Percentiles rank a stretch among this genome's conserved stretches.
These are phyloP conservation scores for Odontamblyopus lacepedii DNA, from an alignment of 2,797 vertebrate genomes.

Conservation along the genomic window DNA sequence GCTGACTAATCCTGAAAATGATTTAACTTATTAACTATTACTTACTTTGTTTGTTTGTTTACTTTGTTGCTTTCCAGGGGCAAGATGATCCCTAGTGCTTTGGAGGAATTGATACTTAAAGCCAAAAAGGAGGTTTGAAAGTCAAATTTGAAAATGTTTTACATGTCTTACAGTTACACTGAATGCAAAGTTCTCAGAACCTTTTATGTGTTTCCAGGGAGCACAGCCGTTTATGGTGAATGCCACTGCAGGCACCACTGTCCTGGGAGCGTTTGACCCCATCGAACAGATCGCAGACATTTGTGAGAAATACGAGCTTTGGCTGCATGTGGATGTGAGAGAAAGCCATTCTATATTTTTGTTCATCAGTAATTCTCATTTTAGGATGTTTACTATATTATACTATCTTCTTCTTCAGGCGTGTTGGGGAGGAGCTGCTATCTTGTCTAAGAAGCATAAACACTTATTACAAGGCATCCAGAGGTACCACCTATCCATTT, in stretches of 20 bases:
- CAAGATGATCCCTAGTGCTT: constrained; percentile 86
- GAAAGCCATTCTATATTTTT: background rate
- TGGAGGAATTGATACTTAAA: constrained; percentile 80
- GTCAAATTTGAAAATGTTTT: too few species aligned
- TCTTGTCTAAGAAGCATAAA: constrained; percentile 80
- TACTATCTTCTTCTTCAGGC: constrained; percentile 66
- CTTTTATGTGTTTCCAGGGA: constrained; percentile 65
- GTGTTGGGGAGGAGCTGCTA: constrained; percentile 87
- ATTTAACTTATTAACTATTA: background rate
- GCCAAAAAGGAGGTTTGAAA: constrained; percentile 81
- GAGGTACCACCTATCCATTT: constrained; percentile 64
- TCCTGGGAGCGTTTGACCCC: constrained; percentile 85
- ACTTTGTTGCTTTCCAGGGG: constrained; percentile 74
- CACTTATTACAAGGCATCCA: constrained; percentile 81
- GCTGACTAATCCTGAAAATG: background rate
- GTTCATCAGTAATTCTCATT: background rate
- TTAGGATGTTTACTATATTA: background rate
- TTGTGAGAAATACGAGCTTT: constrained; percentile 66
- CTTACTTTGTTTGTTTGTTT: constrained; percentile 32
- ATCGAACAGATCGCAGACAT: constrained; percentile 80
- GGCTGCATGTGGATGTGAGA: constrained; percentile 52
- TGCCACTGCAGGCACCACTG: constrained; percentile 83
- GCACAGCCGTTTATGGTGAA: constrained; percentile 83
- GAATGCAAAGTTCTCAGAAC: background rate
- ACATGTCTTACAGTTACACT: too few species aligned